Evolutionary conservation across 53 echinoderm and acorn worm genomes (phyloP).

Genomic region (Pentamera pediparva): DNA sequence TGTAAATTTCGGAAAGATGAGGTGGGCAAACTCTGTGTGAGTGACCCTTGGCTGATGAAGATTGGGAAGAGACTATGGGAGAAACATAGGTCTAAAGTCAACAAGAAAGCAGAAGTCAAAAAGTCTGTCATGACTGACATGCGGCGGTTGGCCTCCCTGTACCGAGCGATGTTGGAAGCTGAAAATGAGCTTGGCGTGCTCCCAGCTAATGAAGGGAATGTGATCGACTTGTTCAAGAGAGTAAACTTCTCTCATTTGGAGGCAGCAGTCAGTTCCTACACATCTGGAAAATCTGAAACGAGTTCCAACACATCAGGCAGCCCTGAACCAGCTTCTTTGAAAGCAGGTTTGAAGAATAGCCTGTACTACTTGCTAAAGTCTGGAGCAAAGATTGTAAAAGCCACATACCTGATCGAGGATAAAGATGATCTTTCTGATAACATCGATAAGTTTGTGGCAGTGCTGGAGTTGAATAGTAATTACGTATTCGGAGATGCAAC

Average conservation of each 20-base stretch:
- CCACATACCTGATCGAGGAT: background rate
- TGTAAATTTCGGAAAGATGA: background rate
- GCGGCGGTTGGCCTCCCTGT: conserved; percentile 45
- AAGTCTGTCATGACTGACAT: conserved; percentile 60
- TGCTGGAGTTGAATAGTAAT: conserved; percentile 48
- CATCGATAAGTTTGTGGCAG: conserved; percentile 54
- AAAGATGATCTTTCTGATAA: conserved; percentile 31
- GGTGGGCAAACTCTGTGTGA: background rate
- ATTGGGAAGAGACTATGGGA: conserved; percentile 47
- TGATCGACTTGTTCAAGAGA: conserved; percentile 49
- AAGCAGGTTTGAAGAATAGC: conserved; percentile 46
- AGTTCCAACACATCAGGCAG: background rate
- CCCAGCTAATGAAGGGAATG: conserved; percentile 14
- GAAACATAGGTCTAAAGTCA: conserved; percentile 39
- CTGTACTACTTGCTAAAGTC: conserved; percentile 41
- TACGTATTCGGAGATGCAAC: conserved; percentile 52
- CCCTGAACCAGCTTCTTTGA: conserved; percentile 10
- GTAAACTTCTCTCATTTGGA: conserved; percentile 40
- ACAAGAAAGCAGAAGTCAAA: conserved; percentile 50
- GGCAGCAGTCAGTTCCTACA: conserved; percentile 30
- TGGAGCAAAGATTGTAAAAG: background rate
- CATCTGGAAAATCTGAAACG: background rate
- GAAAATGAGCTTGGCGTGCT: conserved; percentile 12
- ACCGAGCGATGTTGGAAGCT: conserved; percentile 15
- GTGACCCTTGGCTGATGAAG: conserved; percentile 2